Evolutionary conservation across 2,888 invertebrate species (phyloP).

Genomic region (Lampropteryx suffumata): DNA sequence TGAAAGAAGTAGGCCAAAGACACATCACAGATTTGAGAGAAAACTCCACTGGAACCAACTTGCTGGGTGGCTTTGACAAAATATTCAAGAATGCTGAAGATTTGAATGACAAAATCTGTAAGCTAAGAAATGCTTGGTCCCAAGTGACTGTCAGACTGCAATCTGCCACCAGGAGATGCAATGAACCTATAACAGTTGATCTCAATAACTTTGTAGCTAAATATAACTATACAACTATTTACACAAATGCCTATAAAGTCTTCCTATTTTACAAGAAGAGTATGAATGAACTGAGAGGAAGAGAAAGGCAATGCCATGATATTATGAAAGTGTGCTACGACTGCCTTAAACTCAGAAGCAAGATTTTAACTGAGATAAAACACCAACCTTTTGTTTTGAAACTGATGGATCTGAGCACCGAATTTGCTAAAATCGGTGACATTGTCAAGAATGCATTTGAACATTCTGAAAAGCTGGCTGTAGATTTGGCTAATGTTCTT

Average conservation of each 20-base stretch:
- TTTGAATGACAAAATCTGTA: slow-evolving; percentile 65
- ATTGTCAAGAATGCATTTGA: slow-evolving; percentile 64
- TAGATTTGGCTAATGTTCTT: slow-evolving; percentile 52
- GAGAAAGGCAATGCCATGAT: slow-evolving; percentile 71
- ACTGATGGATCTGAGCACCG: slow-evolving; percentile 68
- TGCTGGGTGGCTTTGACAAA: slow-evolving; percentile 69
- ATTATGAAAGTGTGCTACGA: slow-evolving; percentile 82
- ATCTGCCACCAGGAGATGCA: slow-evolving; percentile 72
- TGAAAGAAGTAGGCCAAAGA: slow-evolving; percentile 63
- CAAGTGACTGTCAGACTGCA: slow-evolving; percentile 72
- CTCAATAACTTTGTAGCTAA: slow-evolving; percentile 67
- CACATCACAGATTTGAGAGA: slow-evolving; percentile 63
- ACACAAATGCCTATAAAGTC: slow-evolving; percentile 69
- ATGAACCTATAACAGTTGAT: slow-evolving; percentile 64
- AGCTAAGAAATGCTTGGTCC: slow-evolving; percentile 67
- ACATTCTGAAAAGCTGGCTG: slow-evolving; percentile 60
- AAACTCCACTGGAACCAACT: slow-evolving; percentile 56
- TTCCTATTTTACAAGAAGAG: slow-evolving; percentile 68
- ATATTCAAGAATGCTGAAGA: slow-evolving; percentile 65
- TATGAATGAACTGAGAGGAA: slow-evolving; percentile 63
- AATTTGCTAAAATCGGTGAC: slow-evolving; percentile 69
- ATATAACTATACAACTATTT: slow-evolving; percentile 66
- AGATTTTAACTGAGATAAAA: slow-evolving; percentile 70
- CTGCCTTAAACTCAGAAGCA: slow-evolving; percentile 79
- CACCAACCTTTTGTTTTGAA: slow-evolving; percentile 70